Evolutionary conservation across 2,888 invertebrate species (phyloP).

Genomic region (Leptinotarsa peninsularis): DNA sequence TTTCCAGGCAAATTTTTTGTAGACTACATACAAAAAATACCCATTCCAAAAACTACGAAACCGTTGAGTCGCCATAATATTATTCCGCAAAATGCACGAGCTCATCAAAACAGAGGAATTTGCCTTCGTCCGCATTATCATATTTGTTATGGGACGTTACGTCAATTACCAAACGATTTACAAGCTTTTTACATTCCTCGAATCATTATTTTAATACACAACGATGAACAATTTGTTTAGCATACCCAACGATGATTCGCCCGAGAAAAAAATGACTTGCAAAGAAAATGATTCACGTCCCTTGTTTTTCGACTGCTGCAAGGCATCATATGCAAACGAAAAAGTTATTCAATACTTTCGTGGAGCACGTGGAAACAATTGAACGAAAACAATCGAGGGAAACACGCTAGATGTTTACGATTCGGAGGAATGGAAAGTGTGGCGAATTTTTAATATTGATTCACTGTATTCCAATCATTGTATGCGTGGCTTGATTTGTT

Average conservation of each 20-base stretch:
- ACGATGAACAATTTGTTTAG: not conserved
- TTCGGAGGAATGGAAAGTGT: constrained; percentile 14
- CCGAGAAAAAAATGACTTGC: not conserved
- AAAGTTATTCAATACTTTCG: not conserved
- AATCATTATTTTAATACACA: not conserved
- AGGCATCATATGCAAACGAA: not conserved
- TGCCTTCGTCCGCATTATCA: not conserved
- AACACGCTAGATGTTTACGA: constrained; percentile 5
- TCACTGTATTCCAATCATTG: not conserved
- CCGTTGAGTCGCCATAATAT: not conserved
- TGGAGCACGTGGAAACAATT: constrained; percentile 10
- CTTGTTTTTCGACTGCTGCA: not conserved
- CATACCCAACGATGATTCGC: not conserved
- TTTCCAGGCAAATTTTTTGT: too few relatives aligned
- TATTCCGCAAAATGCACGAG: not conserved
- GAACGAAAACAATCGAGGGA: constrained; percentile 11
- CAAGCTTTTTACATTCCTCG: not conserved
- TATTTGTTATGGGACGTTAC: not conserved
- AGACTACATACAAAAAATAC: too few relatives aligned
- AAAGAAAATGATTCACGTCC: not conserved
- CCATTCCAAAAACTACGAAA: not conserved
- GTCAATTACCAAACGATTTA: not conserved
- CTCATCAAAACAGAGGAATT: not conserved
- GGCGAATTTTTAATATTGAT: constrained; percentile 7
- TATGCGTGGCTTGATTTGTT: constrained; percentile 1